Evolutionary conservation across 2,113 vertebrate genomes (phyloP).

Genomic region (Ramphastos sulfuratus): DNA sequence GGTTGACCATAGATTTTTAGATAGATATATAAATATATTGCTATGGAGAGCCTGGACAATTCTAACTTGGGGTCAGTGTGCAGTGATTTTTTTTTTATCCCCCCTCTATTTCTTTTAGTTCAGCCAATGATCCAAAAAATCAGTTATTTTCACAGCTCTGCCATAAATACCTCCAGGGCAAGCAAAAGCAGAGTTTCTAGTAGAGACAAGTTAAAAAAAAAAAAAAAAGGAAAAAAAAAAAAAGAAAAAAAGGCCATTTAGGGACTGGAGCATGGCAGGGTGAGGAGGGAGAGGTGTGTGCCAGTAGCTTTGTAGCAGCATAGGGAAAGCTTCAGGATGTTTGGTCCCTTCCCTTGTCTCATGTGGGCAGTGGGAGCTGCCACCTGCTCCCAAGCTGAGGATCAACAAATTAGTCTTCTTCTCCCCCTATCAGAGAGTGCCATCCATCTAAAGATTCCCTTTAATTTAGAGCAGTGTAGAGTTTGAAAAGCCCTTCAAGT

Average conservation of each 20-base stretch:
- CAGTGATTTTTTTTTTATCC: background rate
- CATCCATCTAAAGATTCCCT: slow-evolving; percentile 56
- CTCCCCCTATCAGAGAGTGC: background rate
- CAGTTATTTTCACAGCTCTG: background rate
- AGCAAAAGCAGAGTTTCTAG: background rate
- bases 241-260: background rate
- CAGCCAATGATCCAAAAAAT: background rate
- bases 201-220: background rate
- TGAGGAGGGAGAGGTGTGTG: background rate
- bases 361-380: background rate
- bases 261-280: accelerated
- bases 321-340: background rate
- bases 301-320: background rate
- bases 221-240: background rate
- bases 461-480: slow-evolving; percentile 56
- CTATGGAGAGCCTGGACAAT: background rate
- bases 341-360: background rate
- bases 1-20: background rate
- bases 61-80: background rate
- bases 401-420: slow-evolving; percentile 15
- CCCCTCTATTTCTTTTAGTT: background rate
- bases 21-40: background rate
- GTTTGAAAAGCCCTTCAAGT: slow-evolving; percentile 69
- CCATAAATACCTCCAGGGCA: background rate
- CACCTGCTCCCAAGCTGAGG: background rate